A percentile compares a stretch with the other conserved stretches of the same genome.
phyloP scores from a whole-genome alignment of 2,888 invertebrate species.

The Cylindroiulus punctatus region DNA sequence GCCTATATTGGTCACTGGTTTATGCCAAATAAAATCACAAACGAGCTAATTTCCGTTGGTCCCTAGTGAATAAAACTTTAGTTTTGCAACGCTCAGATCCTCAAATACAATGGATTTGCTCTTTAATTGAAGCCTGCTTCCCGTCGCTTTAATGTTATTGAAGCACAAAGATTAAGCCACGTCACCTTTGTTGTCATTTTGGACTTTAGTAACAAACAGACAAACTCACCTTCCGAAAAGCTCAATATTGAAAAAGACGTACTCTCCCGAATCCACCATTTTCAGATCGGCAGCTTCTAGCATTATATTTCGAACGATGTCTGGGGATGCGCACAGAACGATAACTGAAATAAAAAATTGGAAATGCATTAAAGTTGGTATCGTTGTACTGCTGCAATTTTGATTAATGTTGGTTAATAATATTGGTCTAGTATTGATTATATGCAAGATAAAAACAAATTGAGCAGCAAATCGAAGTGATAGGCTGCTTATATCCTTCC shows the following conservation, averaged over 20 bases:
- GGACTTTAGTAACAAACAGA: neutral
- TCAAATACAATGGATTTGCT: neutral
- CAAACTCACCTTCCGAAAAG: slow-evolving; percentile 88
- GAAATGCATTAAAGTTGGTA: neutral
- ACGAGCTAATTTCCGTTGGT: neutral
- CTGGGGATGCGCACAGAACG: slow-evolving; percentile 90
- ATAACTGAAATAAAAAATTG: slow-evolving; percentile 76
- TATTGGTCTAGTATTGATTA: too few relatives aligned
- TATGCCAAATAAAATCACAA: neutral
- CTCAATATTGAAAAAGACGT: slow-evolving; percentile 98
- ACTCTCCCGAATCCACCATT: slow-evolving; percentile 96
- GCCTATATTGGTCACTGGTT: neutral
- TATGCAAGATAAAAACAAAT: neutral
- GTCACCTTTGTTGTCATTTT: neutral
- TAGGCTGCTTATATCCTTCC: neutral
- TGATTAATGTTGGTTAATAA: neutral
- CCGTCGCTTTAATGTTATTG: too few relatives aligned
- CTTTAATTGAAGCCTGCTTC: neutral
- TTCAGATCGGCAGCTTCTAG: slow-evolving; percentile 92
- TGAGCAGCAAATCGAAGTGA: neutral
- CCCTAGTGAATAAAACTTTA: neutral
- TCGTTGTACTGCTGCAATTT: neutral
- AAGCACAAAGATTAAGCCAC: too few relatives aligned
- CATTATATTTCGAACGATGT: slow-evolving; percentile 89
- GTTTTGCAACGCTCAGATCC: neutral